Evolutionary conservation across 2,888 invertebrate genomes (phyloP), one percentile per base, ranked within the genome.

Genomic region (Keiferia lycopersicella): DNA sequence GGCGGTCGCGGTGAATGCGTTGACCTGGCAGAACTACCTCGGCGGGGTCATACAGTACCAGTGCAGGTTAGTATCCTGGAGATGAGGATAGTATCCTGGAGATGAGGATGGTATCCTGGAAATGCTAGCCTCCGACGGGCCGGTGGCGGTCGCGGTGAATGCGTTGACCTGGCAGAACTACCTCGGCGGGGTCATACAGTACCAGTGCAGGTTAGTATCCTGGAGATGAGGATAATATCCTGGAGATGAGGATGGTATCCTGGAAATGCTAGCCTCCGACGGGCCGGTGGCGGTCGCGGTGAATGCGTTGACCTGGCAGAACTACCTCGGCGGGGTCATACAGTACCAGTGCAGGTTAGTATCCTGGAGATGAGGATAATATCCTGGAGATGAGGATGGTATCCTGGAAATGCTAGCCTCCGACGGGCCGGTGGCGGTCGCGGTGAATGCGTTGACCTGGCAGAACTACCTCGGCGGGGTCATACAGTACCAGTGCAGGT

Each of bases 131-230:
- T 89, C 86, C 14, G 94, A 95, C 77, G 97, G 97, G 0, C 97
- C 97, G 0, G 93, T 97, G 1, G 93, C 95, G 0, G 96, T 94
- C 0, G 96, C 96, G 0, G 95, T 97, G 0, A 97, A 97, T 83
- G 97, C 97, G 0, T 89, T 95, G 34, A 94, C 95, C 0, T 97
- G 97, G 97, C 96, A 97, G 84, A 94, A 96, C 84, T 97, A 97
- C 80, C 88, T 96, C 10, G 96, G 96, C 0, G 97, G 97, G 0
- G 93, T 97, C 41, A 96, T 97, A 76, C 95, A 96, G 78, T 96
- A 93, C 77, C 95, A 97, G 75, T 97, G 97, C 91, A 94, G 87
- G 91, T 90, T 10, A n/a, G 30, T n/a, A n/a, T n/a, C n/a, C n/a
- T n/a, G n/a, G n/a, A n/a, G n/a, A n/a, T n/a, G n/a, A n/a, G n/a